Evolutionary conservation across 2,888 invertebrate genomes (phyloP).

Genomic region (Rhorus exstirpatorius): DNA sequence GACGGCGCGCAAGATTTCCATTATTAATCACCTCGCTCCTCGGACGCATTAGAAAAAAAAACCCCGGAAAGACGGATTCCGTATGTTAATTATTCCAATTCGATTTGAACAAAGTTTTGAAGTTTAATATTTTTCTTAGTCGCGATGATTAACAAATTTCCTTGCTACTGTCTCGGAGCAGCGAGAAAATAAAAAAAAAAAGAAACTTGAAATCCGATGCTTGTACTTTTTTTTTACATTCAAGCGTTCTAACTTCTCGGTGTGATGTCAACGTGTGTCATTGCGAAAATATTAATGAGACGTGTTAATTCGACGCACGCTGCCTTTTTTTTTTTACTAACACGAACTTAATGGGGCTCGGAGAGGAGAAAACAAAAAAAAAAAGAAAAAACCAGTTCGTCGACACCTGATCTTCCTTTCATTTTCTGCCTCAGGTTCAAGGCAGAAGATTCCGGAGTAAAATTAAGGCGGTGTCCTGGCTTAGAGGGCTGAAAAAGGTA

Average conservation of each 20-base stretch:
- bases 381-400: background rate
- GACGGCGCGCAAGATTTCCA: conserved; percentile 51
- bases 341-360: conserved; percentile 1
- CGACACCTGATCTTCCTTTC: no score
- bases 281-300: conserved; percentile 72
- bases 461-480: no score
- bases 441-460: no score
- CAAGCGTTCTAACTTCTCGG: conserved; percentile 10
- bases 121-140: background rate
- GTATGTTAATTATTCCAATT: conserved; percentile 34
- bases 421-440: no score
- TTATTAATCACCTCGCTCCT: conserved; percentile 36
- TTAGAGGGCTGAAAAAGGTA: no score
- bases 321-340: conserved; percentile 28
- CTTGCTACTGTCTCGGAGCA: background rate
- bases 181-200: background rate
- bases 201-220: background rate
- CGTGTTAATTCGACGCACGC: conserved; percentile 71
- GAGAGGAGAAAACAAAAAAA: no score
- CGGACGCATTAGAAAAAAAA: conserved; percentile 49
- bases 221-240: conserved; percentile 14
- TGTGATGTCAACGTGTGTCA: background rate
- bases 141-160: conserved; percentile 26
- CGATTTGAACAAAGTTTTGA: conserved; percentile 11
- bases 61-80: conserved; percentile 49